Percentiles rank a stretch among this genome's conserved stretches.
phyloP scores from a whole-genome alignment of 2,888 invertebrate genomes.

The Subacronicta megacephala region DNA sequence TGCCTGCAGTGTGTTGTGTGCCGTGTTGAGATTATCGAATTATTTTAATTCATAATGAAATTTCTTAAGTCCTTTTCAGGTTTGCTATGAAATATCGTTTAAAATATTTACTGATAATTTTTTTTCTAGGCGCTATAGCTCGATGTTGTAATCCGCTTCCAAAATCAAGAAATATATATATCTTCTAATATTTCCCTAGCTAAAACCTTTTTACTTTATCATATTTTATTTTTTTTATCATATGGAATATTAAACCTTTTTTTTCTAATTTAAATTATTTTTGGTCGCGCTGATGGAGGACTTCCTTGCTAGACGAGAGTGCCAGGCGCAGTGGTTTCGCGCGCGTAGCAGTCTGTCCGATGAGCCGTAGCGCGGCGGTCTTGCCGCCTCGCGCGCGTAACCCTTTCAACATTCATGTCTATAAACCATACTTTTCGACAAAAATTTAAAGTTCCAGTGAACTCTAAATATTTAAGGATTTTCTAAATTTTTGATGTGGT shows the following conservation, averaged over 20 bases:
- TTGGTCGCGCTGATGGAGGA: conserved; percentile 69
- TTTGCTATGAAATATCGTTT: conserved; percentile 14
- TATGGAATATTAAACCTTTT: background rate
- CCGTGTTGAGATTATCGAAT: conserved; percentile 12
- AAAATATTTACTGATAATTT: conserved; percentile 7
- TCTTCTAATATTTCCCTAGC: background rate
- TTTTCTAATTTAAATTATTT: conserved; percentile 19
- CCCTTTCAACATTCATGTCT: conserved; percentile 65
- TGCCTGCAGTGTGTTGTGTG: conserved; percentile 28
- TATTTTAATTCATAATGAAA: conserved; percentile 21
- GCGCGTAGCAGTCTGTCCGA: conserved; percentile 83
- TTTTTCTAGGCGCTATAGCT: no score
- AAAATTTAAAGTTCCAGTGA: conserved; percentile 33
- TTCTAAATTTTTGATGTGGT: conserved; percentile 24
- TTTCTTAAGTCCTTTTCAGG: conserved; percentile 8
- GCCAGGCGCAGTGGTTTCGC: conserved; percentile 65
- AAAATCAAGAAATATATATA: background rate
- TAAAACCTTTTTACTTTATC: no score
- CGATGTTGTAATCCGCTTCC: background rate
- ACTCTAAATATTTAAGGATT: conserved; percentile 22
- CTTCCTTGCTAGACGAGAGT: conserved; percentile 78
- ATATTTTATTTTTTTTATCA: no score
- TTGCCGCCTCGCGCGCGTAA: conserved; percentile 79
- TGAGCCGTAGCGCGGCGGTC: conserved; percentile 88
- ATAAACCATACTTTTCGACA: conserved; percentile 66